Conservation (phyloP, 2,797 vertebrate species). For the Melopsittacus undulatus region DNA sequence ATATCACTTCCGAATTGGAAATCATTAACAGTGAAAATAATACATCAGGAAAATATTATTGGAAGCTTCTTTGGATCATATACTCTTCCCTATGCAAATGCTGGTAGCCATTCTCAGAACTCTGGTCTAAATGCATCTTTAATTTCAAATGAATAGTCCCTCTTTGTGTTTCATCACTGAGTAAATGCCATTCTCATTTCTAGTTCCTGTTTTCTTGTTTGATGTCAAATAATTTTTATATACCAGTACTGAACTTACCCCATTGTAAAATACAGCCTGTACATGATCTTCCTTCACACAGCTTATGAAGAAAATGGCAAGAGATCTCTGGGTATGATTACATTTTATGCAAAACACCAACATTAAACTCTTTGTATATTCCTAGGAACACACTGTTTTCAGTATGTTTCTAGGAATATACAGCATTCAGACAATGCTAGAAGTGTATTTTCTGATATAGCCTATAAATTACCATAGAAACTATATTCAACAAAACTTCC, state of each 20-base stretch:
- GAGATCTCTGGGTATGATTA: background rate
- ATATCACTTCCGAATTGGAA: background rate
- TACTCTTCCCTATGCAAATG: background rate
- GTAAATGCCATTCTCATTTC: background rate
- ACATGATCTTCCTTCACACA: background rate
- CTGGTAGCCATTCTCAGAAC: background rate
- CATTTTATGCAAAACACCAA: background rate
- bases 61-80: background rate
- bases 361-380: background rate
- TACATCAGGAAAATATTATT: background rate
- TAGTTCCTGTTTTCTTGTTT: background rate
- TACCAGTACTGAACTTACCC: background rate
- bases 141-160: background rate
- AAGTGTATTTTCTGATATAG: background rate
- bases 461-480: background rate
- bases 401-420: background rate
- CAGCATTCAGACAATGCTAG: background rate
- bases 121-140: background rate
- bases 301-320: background rate
- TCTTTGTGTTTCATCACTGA: background rate
- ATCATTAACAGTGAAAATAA: background rate
- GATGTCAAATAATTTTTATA: background rate
- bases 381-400: background rate
- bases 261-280: rapidly evolving
- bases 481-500: background rate